These are phyloP conservation scores for Thecophora atra DNA, from an alignment of 2,888 invertebrate genomes.

Conservation along the genomic window DNA sequence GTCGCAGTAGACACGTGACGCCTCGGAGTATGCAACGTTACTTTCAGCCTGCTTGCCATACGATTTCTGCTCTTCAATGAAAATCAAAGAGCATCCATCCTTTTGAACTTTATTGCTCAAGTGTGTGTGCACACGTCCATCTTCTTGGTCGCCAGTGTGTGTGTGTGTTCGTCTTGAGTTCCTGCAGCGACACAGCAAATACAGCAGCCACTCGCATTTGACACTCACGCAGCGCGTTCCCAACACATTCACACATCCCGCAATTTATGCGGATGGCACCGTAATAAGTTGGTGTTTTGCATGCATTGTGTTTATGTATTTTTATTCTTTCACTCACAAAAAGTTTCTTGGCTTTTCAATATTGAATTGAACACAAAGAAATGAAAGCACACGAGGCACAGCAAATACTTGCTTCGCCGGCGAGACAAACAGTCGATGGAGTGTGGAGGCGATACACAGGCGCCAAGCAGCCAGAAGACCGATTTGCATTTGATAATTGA, in stretches of 20 bases:
- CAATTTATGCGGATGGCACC: slow-evolving; percentile 20
- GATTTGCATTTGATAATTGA: slow-evolving; percentile 28
- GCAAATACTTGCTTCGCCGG: neutral
- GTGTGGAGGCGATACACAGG: neutral
- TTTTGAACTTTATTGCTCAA: slow-evolving; percentile 5
- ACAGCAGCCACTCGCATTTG: neutral
- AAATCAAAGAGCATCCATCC: neutral
- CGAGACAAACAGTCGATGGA: neutral
- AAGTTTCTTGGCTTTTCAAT: neutral
- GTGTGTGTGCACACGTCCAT: neutral
- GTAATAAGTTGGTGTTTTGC: slow-evolving; percentile 16
- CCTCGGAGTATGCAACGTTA: slow-evolving; percentile 29
- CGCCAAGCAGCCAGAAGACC: slow-evolving; percentile 4
- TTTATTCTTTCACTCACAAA: neutral
- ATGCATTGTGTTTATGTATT: neutral
- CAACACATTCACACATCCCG: neutral
- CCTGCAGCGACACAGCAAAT: neutral
- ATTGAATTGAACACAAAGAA: slow-evolving; percentile 5
- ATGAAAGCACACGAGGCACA: neutral
- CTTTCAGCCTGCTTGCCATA: slow-evolving; percentile 7
- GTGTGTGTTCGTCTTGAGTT: neutral
- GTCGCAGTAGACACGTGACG: slow-evolving; percentile 26
- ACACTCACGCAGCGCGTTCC: neutral
- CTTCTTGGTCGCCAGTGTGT: neutral
- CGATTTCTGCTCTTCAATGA: neutral